Conservation (phyloP, 2,113 vertebrate genomes). For the Tragelaphus imberbis region DNA sequence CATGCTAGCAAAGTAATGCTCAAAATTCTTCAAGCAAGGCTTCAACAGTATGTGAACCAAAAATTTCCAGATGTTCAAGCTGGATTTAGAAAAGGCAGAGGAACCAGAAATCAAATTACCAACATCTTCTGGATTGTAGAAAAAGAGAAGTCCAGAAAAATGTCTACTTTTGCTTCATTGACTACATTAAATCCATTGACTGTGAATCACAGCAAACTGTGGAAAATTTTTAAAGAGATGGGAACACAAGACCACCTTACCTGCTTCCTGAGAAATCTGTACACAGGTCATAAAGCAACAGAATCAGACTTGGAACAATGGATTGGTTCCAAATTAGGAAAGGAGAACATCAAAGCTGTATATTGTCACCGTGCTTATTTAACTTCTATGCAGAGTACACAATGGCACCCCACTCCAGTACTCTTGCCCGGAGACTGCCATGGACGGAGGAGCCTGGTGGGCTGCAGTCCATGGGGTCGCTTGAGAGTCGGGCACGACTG, state of each 20-base stretch:
- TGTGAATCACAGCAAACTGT: not conserved
- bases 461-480: no score
- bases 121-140: not conserved
- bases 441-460: no score
- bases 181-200: not conserved
- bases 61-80: not conserved
- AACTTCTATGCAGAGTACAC: not conserved
- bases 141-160: not conserved
- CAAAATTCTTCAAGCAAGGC: not conserved
- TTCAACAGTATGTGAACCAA: not conserved
- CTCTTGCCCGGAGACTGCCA: no score
- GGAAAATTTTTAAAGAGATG: not conserved
- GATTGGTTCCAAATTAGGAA: not conserved
- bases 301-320: not conserved
- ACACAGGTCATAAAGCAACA: not conserved
- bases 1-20: not conserved
- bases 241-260: not conserved
- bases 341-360: not conserved
- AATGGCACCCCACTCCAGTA: no score
- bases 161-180: not conserved
- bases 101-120: not conserved
- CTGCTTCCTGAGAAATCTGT: not conserved
- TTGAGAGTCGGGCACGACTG: no score
- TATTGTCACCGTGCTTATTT: not conserved
- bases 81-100: not conserved